A percentile compares a stretch with the other conserved stretches of the same genome.
phyloP scores from a whole-genome alignment of 2,888 invertebrate genomes.

The Listrodromus nycthemerus region DNA sequence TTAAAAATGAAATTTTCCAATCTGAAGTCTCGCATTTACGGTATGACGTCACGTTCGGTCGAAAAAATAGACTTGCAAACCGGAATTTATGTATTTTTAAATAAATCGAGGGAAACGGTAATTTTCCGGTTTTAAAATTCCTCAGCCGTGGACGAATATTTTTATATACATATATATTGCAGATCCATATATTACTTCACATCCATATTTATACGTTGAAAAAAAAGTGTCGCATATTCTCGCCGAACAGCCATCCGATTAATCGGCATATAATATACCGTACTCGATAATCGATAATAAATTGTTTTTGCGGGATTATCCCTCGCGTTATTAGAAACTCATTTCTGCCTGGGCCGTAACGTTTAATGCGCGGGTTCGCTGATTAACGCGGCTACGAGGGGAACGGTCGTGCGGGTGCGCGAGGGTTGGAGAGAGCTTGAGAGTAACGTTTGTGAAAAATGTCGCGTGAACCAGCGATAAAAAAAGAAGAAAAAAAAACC shows the following conservation, averaged over 20 bases:
- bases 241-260: constrained; percentile 10
- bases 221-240: neutral
- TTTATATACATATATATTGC: too few relatives aligned
- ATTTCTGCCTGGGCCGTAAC: neutral
- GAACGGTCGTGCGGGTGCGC: constrained; percentile 4
- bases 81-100: too few relatives aligned
- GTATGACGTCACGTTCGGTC: too few relatives aligned
- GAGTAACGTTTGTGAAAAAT: constrained; percentile 10
- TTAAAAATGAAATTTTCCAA: too few relatives aligned
- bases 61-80: too few relatives aligned
- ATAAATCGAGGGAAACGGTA: too few relatives aligned
- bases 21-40: too few relatives aligned
- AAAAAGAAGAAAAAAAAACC: neutral
- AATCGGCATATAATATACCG: constrained; percentile 3
- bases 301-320: neutral
- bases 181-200: too few relatives aligned
- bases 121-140: too few relatives aligned
- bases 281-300: constrained; percentile 18
- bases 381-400: constrained; percentile 1
- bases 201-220: neutral
- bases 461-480: neutral
- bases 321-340: constrained; percentile 3
- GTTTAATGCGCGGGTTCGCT: neutral
- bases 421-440: neutral
- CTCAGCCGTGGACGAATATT: too few relatives aligned